A percentile compares a stretch with the other conserved stretches of the same genome.
Evolutionary conservation across 2,888 invertebrate genomes (phyloP).

Genomic region (Frankliniella fusca): DNA sequence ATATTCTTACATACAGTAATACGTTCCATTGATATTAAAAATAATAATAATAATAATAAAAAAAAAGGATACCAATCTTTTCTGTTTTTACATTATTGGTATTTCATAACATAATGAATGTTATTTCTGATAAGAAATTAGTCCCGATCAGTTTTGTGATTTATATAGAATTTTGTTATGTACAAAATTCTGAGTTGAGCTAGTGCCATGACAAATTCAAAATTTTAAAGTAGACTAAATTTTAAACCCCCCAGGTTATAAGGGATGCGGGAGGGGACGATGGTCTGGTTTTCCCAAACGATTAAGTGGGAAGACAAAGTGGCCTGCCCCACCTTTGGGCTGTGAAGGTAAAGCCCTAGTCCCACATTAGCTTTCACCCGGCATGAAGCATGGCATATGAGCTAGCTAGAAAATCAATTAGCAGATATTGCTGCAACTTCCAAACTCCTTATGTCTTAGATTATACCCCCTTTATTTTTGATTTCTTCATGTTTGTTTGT

Average conservation of each 20-base stretch:
- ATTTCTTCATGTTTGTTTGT: neutral
- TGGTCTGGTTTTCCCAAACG: neutral
- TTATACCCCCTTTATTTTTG: neutral
- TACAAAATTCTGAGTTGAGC: neutral
- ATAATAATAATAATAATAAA: too few species aligned
- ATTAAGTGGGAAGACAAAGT: slow-evolving; percentile 11
- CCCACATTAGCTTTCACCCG: neutral
- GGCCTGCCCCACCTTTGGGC: slow-evolving; percentile 2
- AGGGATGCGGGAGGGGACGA: slow-evolving; percentile 15
- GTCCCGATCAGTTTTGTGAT: neutral
- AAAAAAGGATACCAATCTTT: too few species aligned
- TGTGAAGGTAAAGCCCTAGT: slow-evolving; percentile 14
- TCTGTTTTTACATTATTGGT: neutral
- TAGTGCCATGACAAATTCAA: neutral
- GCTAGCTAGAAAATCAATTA: too few species aligned
- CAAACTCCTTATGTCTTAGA: neutral
- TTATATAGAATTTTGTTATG: neutral
- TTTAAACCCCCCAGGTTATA: slow-evolving; percentile 1
- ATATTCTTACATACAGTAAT: too few species aligned
- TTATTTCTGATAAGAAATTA: neutral
- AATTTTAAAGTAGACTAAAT: neutral
- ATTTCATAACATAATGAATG: neutral
- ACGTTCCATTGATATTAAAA: neutral
- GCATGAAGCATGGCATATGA: neutral
- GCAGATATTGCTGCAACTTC: too few species aligned